A percentile compares a stretch with the other conserved stretches of the same genome.
Conservation (phyloP, 2,888 invertebrate species). For the Zaprionus bogoriensis region DNA sequence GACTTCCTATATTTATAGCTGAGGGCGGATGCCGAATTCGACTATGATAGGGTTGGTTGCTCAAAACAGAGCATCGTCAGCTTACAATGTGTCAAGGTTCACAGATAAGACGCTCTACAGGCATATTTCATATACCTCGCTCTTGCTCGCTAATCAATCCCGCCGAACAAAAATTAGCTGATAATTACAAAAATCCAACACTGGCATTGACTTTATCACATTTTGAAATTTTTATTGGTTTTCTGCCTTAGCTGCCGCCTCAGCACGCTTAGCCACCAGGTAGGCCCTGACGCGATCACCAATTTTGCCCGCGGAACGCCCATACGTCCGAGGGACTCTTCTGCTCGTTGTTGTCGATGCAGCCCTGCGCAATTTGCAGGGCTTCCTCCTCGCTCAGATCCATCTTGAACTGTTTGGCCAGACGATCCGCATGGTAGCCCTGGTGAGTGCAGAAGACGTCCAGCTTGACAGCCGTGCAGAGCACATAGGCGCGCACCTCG, state of each 20-base stretch:
- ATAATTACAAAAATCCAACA: no score
- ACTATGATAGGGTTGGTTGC: no score
- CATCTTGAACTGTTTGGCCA: conserved; percentile 80
- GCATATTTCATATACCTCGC: no score
- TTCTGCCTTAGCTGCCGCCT: conserved; percentile 41
- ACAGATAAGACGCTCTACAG: no score
- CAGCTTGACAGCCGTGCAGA: conserved; percentile 73
- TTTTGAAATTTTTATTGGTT: conserved; percentile 1
- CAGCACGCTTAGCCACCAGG: conserved; percentile 65
- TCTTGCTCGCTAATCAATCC: no score
- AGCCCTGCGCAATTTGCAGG: conserved; percentile 72
- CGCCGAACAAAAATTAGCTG: no score
- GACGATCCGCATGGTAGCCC: conserved; percentile 79
- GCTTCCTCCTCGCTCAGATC: conserved; percentile 77
- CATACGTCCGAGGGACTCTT: conserved; percentile 76
- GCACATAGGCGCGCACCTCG: conserved; percentile 74
- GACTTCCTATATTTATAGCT: no score
- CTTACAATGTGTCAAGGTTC: no score
- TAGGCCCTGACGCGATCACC: conserved; percentile 76
- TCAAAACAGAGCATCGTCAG: no score
- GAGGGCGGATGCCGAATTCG: no score
- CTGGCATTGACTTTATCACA: no score
- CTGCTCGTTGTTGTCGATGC: conserved; percentile 75
- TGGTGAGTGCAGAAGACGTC: conserved; percentile 72
- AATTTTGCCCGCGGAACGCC: conserved; percentile 80